These are phyloP conservation scores for Argyrosomus regius DNA, from an alignment of 2,797 vertebrate species.

Conservation along the genomic window DNA sequence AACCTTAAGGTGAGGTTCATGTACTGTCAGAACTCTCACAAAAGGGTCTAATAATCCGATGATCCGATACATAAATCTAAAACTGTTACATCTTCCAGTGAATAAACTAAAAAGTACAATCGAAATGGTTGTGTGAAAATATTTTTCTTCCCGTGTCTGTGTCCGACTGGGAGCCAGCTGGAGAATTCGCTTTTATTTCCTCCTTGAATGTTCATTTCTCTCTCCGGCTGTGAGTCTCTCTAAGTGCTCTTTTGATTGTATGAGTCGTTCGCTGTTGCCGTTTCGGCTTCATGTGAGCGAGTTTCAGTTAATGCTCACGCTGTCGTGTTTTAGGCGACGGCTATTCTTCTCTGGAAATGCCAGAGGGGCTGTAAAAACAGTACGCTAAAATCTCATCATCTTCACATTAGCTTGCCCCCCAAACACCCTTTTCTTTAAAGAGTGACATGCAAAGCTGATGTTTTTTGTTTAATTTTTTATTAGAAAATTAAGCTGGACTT, in stretches of 20 bases:
- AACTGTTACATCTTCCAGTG: not conserved
- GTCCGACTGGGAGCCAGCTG: slow-evolving; percentile 30
- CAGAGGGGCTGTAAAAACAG: slow-evolving; percentile 31
- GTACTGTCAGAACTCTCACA: not conserved
- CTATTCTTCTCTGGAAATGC: slow-evolving; percentile 41
- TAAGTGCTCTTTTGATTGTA: slow-evolving; percentile 65
- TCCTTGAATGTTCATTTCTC: slow-evolving; percentile 29
- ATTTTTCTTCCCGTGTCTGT: slow-evolving; percentile 1
- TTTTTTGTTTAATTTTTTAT: not conserved
- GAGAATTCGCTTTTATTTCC: slow-evolving; percentile 38
- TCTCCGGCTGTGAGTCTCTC: slow-evolving; percentile 25
- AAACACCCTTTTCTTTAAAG: not conserved
- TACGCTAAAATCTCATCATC: slow-evolving; percentile 27
- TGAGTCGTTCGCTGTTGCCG: slow-evolving; percentile 14
- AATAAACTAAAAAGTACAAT: not conserved
- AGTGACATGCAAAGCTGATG: slow-evolving; percentile 16
- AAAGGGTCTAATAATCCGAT: not conserved
- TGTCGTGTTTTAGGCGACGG: slow-evolving; percentile 42
- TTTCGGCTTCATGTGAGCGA: slow-evolving; percentile 39
- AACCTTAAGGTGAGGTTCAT: not conserved
- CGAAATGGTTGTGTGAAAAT: slow-evolving; percentile 5
- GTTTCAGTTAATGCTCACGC: slow-evolving; percentile 33
- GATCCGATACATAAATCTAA: not conserved
- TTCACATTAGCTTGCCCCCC: slow-evolving; percentile 33
- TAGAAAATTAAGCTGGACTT: not conserved